Percentiles rank a stretch among this genome's conserved stretches.
These are phyloP conservation scores for Phengaris alcon DNA, from an alignment of 2,888 invertebrate genomes.

Conservation along the genomic window DNA sequence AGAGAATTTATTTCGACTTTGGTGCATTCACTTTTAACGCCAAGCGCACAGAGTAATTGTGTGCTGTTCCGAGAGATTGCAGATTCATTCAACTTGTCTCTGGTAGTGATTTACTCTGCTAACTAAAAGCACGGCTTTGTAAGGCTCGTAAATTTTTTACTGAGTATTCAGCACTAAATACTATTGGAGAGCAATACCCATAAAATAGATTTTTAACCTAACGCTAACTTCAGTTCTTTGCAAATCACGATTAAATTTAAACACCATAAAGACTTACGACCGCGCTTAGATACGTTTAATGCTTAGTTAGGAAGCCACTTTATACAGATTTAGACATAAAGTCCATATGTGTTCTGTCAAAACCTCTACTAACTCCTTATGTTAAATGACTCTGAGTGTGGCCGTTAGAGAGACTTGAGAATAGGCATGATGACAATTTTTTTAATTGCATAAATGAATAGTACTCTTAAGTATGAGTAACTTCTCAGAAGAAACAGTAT, in stretches of 20 bases:
- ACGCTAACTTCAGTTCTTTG: neutral
- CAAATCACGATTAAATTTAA: neutral
- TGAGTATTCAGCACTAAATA: slow-evolving; percentile 4
- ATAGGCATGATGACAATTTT: no score
- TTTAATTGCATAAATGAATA: no score
- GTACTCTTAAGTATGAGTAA: no score
- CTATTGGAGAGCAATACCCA: neutral
- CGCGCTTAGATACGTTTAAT: no score
- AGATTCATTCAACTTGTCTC: slow-evolving; percentile 21
- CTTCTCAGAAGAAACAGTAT: no score
- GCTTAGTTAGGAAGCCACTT: no score
- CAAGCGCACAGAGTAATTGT: slow-evolving; percentile 20
- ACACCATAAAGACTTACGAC: no score
- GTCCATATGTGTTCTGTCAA: no score
- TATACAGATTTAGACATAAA: no score
- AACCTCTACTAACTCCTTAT: no score
- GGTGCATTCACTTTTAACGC: slow-evolving; percentile 21
- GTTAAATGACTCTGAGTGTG: no score
- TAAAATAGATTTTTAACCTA: neutral
- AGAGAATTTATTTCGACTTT: slow-evolving; percentile 33
- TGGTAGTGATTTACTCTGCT: slow-evolving; percentile 19
- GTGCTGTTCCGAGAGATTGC: slow-evolving; percentile 21
- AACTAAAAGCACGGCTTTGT: slow-evolving; percentile 21
- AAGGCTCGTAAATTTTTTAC: slow-evolving; percentile 21
- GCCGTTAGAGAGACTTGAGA: no score